Percentiles rank a stretch among this genome's conserved stretches.
phyloP scores from a whole-genome alignment of 2,888 invertebrate species.

The Ypsolopha sequella region DNA sequence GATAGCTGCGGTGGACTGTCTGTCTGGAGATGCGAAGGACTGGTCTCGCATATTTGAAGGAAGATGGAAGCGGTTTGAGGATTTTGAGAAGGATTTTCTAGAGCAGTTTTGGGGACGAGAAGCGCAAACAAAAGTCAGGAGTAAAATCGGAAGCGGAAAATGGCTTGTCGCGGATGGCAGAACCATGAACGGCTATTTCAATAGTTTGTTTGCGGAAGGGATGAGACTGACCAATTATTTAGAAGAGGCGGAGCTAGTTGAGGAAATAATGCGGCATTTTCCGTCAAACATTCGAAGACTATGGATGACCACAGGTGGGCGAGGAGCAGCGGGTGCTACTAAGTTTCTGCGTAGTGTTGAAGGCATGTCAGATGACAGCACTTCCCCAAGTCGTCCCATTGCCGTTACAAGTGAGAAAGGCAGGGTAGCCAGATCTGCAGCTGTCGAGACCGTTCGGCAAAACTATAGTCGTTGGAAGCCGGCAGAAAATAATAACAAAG shows the following conservation, averaged over 20 bases:
- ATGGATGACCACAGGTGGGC: background rate
- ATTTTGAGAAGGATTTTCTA: background rate
- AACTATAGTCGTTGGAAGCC: background rate
- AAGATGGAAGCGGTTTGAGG: background rate
- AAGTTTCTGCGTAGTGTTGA: background rate
- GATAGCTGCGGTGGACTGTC: background rate
- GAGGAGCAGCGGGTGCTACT: background rate
- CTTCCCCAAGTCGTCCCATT: background rate
- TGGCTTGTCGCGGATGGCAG: background rate
- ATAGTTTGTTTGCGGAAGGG: background rate
- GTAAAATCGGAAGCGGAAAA: background rate
- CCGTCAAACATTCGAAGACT: background rate
- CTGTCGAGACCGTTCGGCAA: background rate
- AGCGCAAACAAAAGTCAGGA: background rate
- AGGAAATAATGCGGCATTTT: conserved; percentile 1
- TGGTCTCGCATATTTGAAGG: background rate
- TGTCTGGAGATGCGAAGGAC: background rate
- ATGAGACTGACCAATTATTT: background rate
- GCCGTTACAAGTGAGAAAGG: background rate
- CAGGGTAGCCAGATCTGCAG: too few relatives aligned
- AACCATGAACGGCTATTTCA: background rate
- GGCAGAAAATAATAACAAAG: background rate
- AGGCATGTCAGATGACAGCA: background rate
- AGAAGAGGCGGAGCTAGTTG: background rate
- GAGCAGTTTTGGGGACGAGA: conserved; percentile 1